A percentile compares a stretch with the other conserved stretches of the same genome.
phyloP scores from a whole-genome alignment of 2,113 vertebrate species.

The Hyaena hyaena region DNA sequence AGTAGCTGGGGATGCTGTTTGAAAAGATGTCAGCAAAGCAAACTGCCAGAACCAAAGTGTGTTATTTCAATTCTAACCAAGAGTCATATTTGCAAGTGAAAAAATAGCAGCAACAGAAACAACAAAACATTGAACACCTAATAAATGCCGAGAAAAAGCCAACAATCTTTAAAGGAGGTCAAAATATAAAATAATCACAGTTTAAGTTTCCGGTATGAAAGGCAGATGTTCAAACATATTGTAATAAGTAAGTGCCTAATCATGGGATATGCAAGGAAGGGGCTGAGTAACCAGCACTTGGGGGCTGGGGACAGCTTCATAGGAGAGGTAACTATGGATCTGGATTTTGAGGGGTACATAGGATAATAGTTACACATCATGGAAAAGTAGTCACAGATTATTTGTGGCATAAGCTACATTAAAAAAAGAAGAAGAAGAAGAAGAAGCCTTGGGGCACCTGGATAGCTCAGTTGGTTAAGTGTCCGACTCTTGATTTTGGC shows the following conservation, averaged over 20 bases:
- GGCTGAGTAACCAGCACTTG: no score
- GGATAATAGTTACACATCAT: neutral
- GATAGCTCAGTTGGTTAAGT: neutral
- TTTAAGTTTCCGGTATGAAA: neutral
- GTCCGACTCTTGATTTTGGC: neutral
- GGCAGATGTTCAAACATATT: neutral
- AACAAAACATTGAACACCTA: neutral
- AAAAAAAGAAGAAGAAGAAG: neutral
- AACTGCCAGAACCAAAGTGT: neutral
- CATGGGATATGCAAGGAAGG: fast-evolving
- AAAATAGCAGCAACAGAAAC: neutral
- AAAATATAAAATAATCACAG: neutral
- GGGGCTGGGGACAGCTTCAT: neutral
- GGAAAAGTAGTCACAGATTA: neutral
- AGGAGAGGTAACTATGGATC: neutral
- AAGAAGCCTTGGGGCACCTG: neutral
- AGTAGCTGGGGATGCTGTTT: neutral
- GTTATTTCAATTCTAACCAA: neutral
- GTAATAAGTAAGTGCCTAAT: neutral
- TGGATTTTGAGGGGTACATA: neutral
- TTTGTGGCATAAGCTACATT: neutral
- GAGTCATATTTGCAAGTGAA: neutral
- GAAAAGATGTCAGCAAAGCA: neutral
- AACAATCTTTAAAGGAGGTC: neutral
- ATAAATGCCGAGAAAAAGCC: neutral